Percentiles rank a stretch among this genome's conserved stretches.
phyloP scores from a whole-genome alignment of 2,113 vertebrate genomes.

The Cebidichthys violaceus region DNA sequence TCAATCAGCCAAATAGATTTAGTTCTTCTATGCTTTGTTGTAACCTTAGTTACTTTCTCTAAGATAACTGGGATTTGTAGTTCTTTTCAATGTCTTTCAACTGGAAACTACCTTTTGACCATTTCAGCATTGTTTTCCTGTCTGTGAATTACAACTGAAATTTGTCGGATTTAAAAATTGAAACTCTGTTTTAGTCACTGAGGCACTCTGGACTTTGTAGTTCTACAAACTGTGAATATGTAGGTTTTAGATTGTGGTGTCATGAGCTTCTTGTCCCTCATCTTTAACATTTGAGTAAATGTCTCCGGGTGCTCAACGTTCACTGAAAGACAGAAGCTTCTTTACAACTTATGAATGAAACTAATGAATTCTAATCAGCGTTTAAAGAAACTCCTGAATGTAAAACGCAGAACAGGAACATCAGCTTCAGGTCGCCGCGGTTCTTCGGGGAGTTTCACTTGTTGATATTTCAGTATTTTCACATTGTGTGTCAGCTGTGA shows the following conservation, averaged over 20 bases:
- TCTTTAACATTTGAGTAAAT: background rate
- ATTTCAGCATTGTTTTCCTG: background rate
- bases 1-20: background rate
- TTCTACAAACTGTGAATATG: background rate
- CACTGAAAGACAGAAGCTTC: background rate
- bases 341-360: background rate
- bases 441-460: too few relatives aligned
- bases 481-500: background rate
- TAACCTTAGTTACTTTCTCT: background rate
- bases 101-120: background rate
- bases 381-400: background rate
- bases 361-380: background rate
- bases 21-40: background rate
- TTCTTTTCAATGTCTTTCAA: background rate
- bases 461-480: background rate
- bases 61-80: conserved; percentile 4
- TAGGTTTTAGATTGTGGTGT: background rate
- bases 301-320: background rate
- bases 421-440: too few relatives aligned
- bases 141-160: background rate
- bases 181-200: background rate
- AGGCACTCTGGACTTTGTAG: background rate
- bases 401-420: background rate
- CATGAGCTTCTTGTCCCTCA: background rate
- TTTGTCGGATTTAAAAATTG: background rate